A percentile compares a stretch with the other conserved stretches of the same genome.
These are phyloP conservation scores for Pionites leucogaster DNA, from an alignment of 2,113 vertebrate species.

Conservation along the genomic window DNA sequence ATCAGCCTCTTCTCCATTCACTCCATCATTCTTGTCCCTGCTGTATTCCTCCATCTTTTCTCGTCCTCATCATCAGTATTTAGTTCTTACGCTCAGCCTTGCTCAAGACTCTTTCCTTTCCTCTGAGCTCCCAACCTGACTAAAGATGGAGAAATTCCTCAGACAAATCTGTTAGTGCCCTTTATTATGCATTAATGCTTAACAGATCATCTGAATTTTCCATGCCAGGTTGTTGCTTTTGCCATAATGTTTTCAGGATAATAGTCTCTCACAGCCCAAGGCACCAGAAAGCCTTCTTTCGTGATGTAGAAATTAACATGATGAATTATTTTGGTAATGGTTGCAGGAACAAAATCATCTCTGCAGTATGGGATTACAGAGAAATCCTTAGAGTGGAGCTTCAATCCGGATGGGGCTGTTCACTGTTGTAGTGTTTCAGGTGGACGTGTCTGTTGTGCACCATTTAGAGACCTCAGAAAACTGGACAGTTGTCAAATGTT, in stretches of 20 bases:
- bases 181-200: neutral
- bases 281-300: neutral
- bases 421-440: rapidly evolving
- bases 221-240: neutral
- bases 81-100: neutral
- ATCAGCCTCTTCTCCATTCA: neutral
- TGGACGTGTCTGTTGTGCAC: neutral
- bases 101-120: neutral
- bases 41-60: neutral
- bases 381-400: neutral
- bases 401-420: neutral
- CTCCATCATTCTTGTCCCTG: neutral
- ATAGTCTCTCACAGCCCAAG: neutral
- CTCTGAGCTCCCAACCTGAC: neutral
- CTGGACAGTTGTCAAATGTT: neutral
- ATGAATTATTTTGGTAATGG: neutral
- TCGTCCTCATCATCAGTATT: neutral
- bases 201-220: neutral
- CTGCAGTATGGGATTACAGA: neutral
- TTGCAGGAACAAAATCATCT: neutral
- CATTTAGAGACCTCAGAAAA: neutral
- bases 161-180: neutral
- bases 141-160: neutral
- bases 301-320: neutral
- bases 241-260: neutral